phyloP scores from a whole-genome alignment of 2,888 invertebrate genomes.

The Belgica antarctica region DNA sequence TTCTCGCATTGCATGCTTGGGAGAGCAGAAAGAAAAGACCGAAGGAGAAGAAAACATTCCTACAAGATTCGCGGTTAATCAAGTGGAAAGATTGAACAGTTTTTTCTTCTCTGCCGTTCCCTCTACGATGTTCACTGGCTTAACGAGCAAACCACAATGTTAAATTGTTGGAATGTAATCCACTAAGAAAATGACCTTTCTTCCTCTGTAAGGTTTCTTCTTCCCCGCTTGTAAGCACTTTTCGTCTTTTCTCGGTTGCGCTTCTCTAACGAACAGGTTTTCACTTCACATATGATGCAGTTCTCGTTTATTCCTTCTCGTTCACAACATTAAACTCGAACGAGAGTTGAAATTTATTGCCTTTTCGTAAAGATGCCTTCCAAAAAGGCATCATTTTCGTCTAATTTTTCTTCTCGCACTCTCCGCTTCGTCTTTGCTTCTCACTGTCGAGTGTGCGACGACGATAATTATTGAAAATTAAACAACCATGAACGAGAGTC shows the following conservation, averaged over 20 bases:
- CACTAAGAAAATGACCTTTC: conserved; percentile 43
- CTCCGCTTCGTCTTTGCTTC: not conserved
- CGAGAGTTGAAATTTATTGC: conserved; percentile 26
- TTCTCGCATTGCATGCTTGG: not conserved
- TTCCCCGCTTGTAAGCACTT: conserved; percentile 26
- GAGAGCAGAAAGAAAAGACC: not conserved
- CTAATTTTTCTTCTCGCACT: conserved; percentile 20
- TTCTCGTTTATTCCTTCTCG: conserved; percentile 18
- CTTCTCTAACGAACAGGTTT: conserved; percentile 23
- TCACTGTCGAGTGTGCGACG: conserved; percentile 19
- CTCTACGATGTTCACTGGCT: conserved; percentile 42
- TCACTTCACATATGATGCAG: conserved; percentile 5
- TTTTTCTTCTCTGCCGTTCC: not conserved
- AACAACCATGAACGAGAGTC: conserved; percentile 36
- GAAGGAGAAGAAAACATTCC: conserved; percentile 12
- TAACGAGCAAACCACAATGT: conserved; percentile 40
- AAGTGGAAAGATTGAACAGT: conserved; percentile 42
- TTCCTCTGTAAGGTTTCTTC: conserved; percentile 40
- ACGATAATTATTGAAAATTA: conserved; percentile 37
- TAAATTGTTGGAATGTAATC: conserved; percentile 39
- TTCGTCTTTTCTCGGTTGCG: not conserved
- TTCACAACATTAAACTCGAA: conserved; percentile 3
- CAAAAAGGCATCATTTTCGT: conserved; percentile 20
- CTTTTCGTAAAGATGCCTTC: not conserved
- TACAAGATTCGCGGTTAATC: conserved; percentile 43